Conservation (phyloP, 2,888 invertebrate species). For the Ennomos fuscantarius region DNA sequence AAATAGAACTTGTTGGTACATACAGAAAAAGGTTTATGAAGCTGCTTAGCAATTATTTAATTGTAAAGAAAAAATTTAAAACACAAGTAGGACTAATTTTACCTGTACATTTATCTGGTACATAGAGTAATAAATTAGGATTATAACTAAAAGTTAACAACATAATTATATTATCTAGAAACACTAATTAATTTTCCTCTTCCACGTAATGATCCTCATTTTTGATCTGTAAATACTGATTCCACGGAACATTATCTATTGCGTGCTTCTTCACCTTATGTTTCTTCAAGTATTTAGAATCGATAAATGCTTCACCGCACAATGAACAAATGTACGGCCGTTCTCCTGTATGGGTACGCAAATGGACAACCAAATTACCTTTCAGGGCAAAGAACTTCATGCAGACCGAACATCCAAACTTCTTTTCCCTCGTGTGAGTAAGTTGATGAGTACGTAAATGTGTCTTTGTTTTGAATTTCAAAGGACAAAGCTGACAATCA, state of each 20-base stretch:
- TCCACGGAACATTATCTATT: conserved; percentile 74
- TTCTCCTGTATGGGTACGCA: conserved; percentile 81
- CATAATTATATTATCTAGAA: no score
- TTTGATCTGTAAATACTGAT: conserved; percentile 58
- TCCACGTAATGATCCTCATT: conserved; percentile 10
- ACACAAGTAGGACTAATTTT: no score
- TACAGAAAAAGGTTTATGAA: no score
- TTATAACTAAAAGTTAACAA: no score
- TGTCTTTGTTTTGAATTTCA: conserved; percentile 80
- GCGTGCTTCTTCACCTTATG: conserved; percentile 79
- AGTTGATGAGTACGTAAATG: conserved; percentile 79
- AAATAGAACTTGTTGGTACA: no score
- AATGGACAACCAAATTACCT: conserved; percentile 80
- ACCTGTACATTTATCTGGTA: no score
- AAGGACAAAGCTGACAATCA: conserved; percentile 73
- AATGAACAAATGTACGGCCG: conserved; percentile 76
- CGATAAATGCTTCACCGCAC: conserved; percentile 80
- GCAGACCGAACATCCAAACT: conserved; percentile 81
- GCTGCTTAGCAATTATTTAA: no score
- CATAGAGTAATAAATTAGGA: no score
- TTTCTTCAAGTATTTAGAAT: conserved; percentile 82
- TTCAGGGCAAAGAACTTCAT: conserved; percentile 83
- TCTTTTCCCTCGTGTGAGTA: conserved; percentile 80
- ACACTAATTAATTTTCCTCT: conserved; percentile 8
- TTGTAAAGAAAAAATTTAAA: no score